Evolutionary conservation across 2,113 vertebrate genomes (phyloP), one percentile per base, ranked within the genome.

Genomic region (Sapayoa aenigma): DNA sequence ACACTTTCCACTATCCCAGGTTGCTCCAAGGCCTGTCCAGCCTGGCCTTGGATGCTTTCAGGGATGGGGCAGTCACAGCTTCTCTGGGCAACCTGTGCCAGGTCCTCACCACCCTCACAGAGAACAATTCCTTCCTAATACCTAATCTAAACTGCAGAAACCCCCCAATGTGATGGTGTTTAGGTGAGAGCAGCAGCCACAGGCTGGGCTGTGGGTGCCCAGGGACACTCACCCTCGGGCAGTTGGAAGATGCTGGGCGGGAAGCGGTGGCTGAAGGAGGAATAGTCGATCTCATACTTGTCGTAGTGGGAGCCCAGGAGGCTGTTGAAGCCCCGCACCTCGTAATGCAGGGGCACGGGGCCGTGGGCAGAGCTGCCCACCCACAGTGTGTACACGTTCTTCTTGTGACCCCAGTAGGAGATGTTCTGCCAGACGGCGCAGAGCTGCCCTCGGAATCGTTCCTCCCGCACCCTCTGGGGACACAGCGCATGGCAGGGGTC

Each of bases 241-340:
- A 98, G 96, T 4, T 14, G 74, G 78, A 98, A 98, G 53, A 91
- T 62, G 25, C 86, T 79, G 12, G 82, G 74, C 7, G 97, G 95
- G 77, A 97, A 96, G 72, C 3, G 74, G 9, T 76, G 65, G 68
- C 92, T 82, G 97, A 98, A 98, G 78, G 97, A 96, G 78, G 79
- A 96, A 95, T 98, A 98, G 89, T 98, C 97, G 52, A 98, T 97
- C 90, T 98, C 88, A 56, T 98, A 98, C 84, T 98, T 98, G 96
- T 99, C 98, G 7, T 98, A 98, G 91, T 98, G 98, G 52, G 98
- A 99, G 25, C 98, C 98, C 92, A 98, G 89, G 68, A 98, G 97
- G 2, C 96, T 98, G 96, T 98, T 98, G 95, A 97, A 98, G 42
- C 98, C 98, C 18, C 73, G 94, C 98, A 98, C 98, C 95, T 98